Evolutionary conservation across 2,888 invertebrate genomes (phyloP), one percentile per base, ranked within the genome.

Genomic region (Caradrina clavipalpis): DNA sequence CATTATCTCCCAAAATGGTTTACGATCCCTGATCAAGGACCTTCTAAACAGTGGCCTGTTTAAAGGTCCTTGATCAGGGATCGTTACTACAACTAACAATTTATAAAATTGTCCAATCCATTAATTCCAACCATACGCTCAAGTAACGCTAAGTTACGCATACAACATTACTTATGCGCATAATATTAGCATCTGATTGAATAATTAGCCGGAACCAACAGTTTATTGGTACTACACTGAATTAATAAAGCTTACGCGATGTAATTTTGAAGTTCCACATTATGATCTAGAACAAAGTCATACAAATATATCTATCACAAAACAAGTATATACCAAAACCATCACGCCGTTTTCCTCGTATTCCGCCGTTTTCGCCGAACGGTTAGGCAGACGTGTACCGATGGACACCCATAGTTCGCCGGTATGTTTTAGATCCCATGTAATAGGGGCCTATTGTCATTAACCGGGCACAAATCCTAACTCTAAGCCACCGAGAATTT

Each of bases 141-240:
- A 7, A 69, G 15, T 53, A n/a, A 58, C 51, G 47, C 56, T 31
- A 66, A 77, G 69, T 78, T 71, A 70, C 57, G 47, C 55, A 49
- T 51, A 63, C 54, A 26, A 42, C 47, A 69, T 81, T 78, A 78
- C 53, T 67, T 81, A 83, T 82, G 84, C 84, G 73, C 82, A 82
- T 82, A 73, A 67, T 56, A 78, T 82, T 82, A 73, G 45, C 70
- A 73, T 78, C 42, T 35, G 45, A 70, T 73, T 78, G 82, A 78
- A 81, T 83, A 82, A 82, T 82, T 83, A 83, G 56, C 26, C 49
- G 49, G 70, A 75, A 69, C 68, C 31, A 50, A 19, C 58, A 72
- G 57, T 70, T 71, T 78, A 81, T 75, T 78, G 69, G 47, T 64
- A 56, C 58, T 72, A 68, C 63, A 81, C 53, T 42, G 65, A 50